Conservation (phyloP, 2,888 invertebrate genomes). For the Sminthurinus aureus region DNA sequence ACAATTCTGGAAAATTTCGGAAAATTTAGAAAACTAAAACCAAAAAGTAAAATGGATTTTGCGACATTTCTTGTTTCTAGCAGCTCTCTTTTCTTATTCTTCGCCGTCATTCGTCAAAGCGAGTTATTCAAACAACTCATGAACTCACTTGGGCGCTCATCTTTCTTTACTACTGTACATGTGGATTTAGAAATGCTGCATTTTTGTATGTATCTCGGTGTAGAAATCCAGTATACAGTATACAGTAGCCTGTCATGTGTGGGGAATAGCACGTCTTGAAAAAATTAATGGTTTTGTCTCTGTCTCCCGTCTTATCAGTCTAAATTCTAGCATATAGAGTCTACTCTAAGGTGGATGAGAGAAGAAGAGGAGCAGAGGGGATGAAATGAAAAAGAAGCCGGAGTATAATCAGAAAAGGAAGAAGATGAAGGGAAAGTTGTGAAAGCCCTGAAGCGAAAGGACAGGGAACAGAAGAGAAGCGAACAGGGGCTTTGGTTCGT, state of each 20-base stretch:
- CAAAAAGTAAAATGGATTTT: too few relatives aligned
- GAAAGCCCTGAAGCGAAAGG: conserved; percentile 29
- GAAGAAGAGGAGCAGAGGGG: background rate
- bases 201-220: background rate
- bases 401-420: conserved; percentile 1
- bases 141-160: background rate
- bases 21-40: too few relatives aligned
- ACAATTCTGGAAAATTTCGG: too few relatives aligned
- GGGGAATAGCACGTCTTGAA: conserved; percentile 9
- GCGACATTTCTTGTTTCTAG: too few relatives aligned
- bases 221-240: background rate
- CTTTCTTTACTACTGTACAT: background rate
- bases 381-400: background rate
- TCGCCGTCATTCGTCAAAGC: background rate
- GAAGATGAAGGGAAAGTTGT: conserved; percentile 17
- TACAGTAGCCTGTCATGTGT: too few relatives aligned
- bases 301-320: background rate
- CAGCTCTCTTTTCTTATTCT: too few relatives aligned
- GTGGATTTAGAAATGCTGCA: too few relatives aligned
- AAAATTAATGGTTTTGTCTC: conserved; percentile 33
- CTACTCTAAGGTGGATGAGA: background rate
- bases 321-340: background rate
- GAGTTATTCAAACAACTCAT: background rate
- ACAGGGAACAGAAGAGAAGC: conserved; percentile 16
- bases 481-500: background rate